Evolutionary conservation across 2,888 invertebrate genomes (phyloP).

Genomic region (Drosophila maculinotata): DNA sequence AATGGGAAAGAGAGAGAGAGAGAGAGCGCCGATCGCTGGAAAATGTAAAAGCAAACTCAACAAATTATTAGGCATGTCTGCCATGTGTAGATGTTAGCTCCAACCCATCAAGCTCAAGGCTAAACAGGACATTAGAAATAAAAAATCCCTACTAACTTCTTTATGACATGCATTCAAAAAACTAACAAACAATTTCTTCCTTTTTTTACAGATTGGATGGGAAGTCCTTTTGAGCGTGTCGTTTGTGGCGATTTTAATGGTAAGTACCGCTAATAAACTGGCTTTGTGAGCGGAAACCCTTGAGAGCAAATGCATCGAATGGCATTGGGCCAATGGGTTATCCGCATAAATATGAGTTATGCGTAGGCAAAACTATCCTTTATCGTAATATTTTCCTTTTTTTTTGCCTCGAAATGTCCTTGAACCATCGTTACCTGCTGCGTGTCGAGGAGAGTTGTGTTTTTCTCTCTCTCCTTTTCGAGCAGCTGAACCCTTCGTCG

Average conservation of each 20-base stretch:
- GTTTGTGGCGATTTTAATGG: slow-evolving; percentile 97
- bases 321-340: slow-evolving; percentile 77
- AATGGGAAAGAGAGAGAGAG: neutral
- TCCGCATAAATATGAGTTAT: slow-evolving; percentile 62
- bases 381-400: slow-evolving; percentile 36
- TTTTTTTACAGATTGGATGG: slow-evolving; percentile 94
- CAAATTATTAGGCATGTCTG: too few relatives aligned
- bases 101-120: slow-evolving; percentile 46
- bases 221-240: slow-evolving; percentile 96
- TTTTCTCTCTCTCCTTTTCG: neutral
- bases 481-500: slow-evolving; percentile 62
- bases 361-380: slow-evolving; percentile 25
- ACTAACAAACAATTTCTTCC: slow-evolving; percentile 34
- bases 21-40: too few relatives aligned
- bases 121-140: slow-evolving; percentile 31
- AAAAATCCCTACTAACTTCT: slow-evolving; percentile 25
- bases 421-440: slow-evolving; percentile 63
- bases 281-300: slow-evolving; percentile 47
- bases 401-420: slow-evolving; percentile 60
- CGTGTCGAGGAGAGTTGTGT: neutral
- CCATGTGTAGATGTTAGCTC: slow-evolving; percentile 38
- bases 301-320: slow-evolving; percentile 51
- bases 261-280: slow-evolving; percentile 86
- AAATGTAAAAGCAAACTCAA: too few relatives aligned
- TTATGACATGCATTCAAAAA: slow-evolving; percentile 24